Percentiles rank a stretch among this genome's conserved stretches.
Conservation (phyloP, 2,113 vertebrate species). For the Pardalotus punctatus region DNA sequence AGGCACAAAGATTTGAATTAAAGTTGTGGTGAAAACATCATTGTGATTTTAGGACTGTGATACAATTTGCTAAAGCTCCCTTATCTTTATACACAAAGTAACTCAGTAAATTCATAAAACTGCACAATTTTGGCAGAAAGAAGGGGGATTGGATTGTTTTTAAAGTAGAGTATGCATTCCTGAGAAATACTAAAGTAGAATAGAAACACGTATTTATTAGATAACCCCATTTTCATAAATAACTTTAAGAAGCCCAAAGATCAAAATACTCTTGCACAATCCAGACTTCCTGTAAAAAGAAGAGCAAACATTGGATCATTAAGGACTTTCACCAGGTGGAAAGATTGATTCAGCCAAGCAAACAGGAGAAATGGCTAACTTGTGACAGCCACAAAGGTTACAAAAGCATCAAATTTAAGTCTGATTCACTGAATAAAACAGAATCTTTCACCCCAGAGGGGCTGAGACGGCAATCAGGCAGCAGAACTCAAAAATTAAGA, state of each 20-base stretch:
- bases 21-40: neutral
- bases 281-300: neutral
- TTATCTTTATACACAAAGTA: neutral
- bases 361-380: neutral
- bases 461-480: neutral
- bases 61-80: neutral
- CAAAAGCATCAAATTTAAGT: neutral
- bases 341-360: neutral
- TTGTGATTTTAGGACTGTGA: fast-evolving
- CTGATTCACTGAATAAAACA: neutral
- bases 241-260: neutral
- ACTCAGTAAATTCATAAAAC: neutral
- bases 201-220: neutral
- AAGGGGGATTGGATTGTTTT: fast-evolving
- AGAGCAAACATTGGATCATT: neutral
- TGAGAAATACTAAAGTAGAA: neutral
- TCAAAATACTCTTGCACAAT: conserved; percentile 4
- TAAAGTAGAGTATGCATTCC: neutral
- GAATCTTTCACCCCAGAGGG: neutral
- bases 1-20: neutral
- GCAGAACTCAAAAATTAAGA: neutral
- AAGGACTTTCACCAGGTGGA: neutral
- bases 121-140: neutral
- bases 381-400: neutral
- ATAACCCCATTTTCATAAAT: fast-evolving